Base-by-base conservation (phyloP, 2,113 vertebrate species). In the Grammomys dolichurus region DNA sequence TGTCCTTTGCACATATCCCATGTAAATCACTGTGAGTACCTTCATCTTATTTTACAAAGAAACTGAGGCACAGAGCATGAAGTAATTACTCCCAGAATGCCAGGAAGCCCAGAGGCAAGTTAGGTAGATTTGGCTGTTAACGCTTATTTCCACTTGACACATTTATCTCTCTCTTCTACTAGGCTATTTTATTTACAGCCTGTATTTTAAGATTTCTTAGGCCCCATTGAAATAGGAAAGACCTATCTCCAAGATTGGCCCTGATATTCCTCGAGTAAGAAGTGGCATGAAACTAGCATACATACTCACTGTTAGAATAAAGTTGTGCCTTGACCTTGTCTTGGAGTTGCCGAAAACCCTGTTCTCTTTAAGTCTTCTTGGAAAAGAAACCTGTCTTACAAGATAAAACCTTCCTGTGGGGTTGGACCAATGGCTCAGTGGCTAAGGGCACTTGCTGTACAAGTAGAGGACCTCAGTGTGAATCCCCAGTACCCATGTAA, bases 101-200 rank as follows among this genome's bases (percentile, higher is more conserved):
- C 90, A 67, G 69, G 70, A 89, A 93, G 73, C 73, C 9, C 78
- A 70, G 63, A 95, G 63, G 7, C 67, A 91, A 88, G 48, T 16
- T 33, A 19, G 69, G n/a, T 28, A n/a, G 72, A 65, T 70, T n/a
- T 22, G 65, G 40, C 40, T 90, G 80, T 84, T 87, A 67, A 94
- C n/a, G 87, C 87, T 54, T 76, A 46, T 65, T 94, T 91, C n/a
- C 95, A 93, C 89, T 91, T 77, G 87, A 70, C 72, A 88, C 65
- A 67, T 94, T 80, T 84, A 56, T 60, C 91, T 65, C 31, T 33
- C 82, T 51, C 60, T 82, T 73, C 90, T 31, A 76, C 91, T 88
- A 67, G 69, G 85, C 58, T 73, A 26, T 93, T 89, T 58, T 63
- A 87, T 94, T 91, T 91, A 91, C 51, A 93, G 40, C 75, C 87